Conservation (phyloP, 2,888 invertebrate species). For the Drosophila trichaetosa region DNA sequence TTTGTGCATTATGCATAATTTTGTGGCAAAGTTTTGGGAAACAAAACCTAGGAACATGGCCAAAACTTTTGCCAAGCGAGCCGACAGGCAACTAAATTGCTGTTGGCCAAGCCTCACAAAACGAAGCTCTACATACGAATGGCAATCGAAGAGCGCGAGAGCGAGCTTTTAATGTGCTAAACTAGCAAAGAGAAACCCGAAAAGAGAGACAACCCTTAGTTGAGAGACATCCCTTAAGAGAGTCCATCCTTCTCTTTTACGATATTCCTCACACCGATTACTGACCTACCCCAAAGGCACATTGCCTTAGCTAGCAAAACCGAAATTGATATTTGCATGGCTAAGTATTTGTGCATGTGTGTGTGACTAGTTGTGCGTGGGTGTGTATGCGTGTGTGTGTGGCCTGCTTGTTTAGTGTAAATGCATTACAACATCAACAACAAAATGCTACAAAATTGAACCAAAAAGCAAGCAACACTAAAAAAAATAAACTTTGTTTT, state of each 20-base stretch:
- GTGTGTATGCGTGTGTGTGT: slow-evolving; percentile 15
- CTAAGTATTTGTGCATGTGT: slow-evolving; percentile 38
- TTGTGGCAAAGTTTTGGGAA: slow-evolving; percentile 34
- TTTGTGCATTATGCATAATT: slow-evolving; percentile 72
- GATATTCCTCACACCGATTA: slow-evolving; percentile 47
- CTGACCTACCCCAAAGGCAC: slow-evolving; percentile 11
- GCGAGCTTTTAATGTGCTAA: slow-evolving; percentile 68
- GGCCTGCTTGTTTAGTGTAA: slow-evolving; percentile 70
- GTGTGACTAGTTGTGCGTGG: slow-evolving; percentile 13
- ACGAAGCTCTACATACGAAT: slow-evolving; percentile 6
- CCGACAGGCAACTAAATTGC: slow-evolving; percentile 62
- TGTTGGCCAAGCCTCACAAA: slow-evolving; percentile 40
- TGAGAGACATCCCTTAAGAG: slow-evolving; percentile 38
- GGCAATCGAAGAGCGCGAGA: slow-evolving; percentile 12
- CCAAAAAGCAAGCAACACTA: slow-evolving; percentile 6
- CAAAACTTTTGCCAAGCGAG: slow-evolving; percentile 13
- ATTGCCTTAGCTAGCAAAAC: slow-evolving; percentile 59
- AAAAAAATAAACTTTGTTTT: background rate
- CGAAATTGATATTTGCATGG: slow-evolving; percentile 74
- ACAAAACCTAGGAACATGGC: slow-evolving; percentile 2
- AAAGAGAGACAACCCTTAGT: background rate
- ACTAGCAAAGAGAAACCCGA: slow-evolving; percentile 32
- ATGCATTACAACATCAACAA: slow-evolving; percentile 55
- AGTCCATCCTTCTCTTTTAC: slow-evolving; percentile 21
- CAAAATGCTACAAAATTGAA: slow-evolving; percentile 22